Conservation (phyloP, 1,140 invertebrate genomes). For the Leptoteleia sp. region DNA sequence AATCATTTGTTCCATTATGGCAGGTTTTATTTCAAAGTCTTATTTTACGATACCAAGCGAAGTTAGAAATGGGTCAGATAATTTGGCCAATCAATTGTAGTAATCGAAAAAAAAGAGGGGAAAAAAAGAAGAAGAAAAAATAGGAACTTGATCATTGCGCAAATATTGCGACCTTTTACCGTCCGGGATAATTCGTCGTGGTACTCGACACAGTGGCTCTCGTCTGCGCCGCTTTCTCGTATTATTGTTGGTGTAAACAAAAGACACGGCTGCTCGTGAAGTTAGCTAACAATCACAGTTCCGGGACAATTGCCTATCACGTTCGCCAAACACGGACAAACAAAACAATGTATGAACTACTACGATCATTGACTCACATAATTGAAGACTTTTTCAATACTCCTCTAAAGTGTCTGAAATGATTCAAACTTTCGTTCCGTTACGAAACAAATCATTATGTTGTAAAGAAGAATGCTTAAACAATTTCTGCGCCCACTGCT, state of each 20-base stretch:
- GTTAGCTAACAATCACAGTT: constrained; percentile 3
- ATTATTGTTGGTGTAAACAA: constrained; percentile 7
- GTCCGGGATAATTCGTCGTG: not conserved
- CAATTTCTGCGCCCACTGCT: too few relatives aligned
- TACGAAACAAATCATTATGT: too few relatives aligned
- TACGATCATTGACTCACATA: not conserved
- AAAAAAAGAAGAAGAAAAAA: too few relatives aligned
- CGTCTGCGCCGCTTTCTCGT: not conserved
- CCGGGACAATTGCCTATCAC: constrained; percentile 7
- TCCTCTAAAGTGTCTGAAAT: too few relatives aligned
- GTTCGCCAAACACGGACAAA: not conserved
- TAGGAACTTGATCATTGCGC: constrained; percentile 12
- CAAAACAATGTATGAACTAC: not conserved
- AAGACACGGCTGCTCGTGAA: not conserved
- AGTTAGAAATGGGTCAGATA: not conserved
- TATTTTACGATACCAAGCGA: too few relatives aligned
- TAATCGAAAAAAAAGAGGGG: not conserved
- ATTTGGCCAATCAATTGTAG: not conserved
- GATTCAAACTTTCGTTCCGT: too few relatives aligned
- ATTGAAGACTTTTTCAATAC: constrained; percentile 1
- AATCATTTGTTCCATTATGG: too few relatives aligned
- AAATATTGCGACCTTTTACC: constrained; percentile 4
- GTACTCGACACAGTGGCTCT: not conserved
- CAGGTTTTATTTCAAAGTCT: too few relatives aligned
- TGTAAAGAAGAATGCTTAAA: too few relatives aligned